Evolutionary conservation across 2,113 vertebrate genomes (phyloP).

Genomic region (Grantiella picta): DNA sequence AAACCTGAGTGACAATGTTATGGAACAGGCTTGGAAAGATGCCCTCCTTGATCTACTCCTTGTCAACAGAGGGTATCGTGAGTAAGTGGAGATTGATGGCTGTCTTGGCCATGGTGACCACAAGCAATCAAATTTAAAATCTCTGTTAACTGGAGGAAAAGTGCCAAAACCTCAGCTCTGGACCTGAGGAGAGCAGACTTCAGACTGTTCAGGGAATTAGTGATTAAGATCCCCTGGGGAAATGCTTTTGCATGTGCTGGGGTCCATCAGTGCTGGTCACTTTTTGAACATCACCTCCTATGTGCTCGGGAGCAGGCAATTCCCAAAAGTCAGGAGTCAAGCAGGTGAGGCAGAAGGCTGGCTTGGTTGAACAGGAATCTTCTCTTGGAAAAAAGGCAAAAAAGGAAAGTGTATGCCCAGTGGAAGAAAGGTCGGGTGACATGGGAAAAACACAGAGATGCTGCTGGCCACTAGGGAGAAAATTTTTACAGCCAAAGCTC

Average conservation of each 20-base stretch:
- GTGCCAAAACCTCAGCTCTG: neutral
- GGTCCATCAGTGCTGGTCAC: too few species aligned
- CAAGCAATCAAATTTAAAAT: fast-evolving
- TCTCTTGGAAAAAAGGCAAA: neutral
- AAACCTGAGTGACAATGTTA: neutral
- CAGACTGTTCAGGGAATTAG: neutral
- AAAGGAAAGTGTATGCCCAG: neutral
- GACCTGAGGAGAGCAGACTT: neutral
- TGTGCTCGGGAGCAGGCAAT: neutral
- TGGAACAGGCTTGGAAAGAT: neutral
- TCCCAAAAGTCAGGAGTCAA: neutral
- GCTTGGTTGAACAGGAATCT: neutral
- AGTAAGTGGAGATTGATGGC: neutral
- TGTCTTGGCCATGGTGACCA: neutral
- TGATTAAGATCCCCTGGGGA: neutral
- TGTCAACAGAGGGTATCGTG: neutral
- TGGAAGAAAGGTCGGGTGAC: neutral
- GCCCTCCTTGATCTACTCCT: neutral
- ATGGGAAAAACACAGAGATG: neutral
- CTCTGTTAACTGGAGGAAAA: neutral
- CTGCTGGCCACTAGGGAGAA: neutral
- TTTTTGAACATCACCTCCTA: neutral
- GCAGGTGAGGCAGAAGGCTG: neutral
- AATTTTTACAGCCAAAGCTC: neutral
- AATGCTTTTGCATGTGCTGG: neutral